phyloP scores from a whole-genome alignment of 2,888 invertebrate species.

The Leucoma salicis region DNA sequence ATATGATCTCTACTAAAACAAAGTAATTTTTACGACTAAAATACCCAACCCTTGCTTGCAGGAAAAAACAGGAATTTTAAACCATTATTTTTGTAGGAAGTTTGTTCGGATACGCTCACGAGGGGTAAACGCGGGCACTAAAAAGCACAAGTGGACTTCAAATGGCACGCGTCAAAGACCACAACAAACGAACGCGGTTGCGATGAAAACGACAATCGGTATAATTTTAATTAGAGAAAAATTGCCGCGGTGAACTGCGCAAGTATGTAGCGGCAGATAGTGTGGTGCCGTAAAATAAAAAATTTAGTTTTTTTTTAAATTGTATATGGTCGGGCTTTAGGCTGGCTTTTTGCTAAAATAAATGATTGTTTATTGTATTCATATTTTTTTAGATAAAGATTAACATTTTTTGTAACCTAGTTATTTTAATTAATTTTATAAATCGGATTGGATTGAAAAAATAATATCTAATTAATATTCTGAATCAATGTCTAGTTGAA shows the following conservation, averaged over 20 bases:
- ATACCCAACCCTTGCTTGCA: conserved; percentile 42
- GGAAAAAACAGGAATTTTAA: conserved; percentile 51
- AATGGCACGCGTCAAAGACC: conserved; percentile 74
- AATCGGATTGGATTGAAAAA: too few species aligned
- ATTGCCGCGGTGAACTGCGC: conserved; percentile 70
- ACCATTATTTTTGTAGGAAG: conserved; percentile 58
- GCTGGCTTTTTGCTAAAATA: too few species aligned
- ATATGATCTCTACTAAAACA: too few species aligned
- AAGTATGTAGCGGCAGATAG: conserved; percentile 47
- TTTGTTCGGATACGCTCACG: conserved; percentile 48
- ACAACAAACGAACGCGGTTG: conserved; percentile 73
- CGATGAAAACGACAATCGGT: conserved; percentile 70
- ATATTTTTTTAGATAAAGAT: too few species aligned
- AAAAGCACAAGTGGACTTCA: conserved; percentile 74
- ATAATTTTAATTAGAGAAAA: conserved; percentile 83
- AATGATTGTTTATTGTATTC: too few species aligned
- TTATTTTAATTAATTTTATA: too few species aligned
- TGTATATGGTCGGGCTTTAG: not conserved
- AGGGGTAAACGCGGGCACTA: conserved; percentile 77
- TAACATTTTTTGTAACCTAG: too few species aligned
- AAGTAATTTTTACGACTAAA: conserved; percentile 18
- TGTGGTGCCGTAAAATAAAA: not conserved
- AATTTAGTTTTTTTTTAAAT: not conserved
- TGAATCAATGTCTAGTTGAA: too few species aligned
- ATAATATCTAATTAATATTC: too few species aligned